phyloP scores from a whole-genome alignment of 2,113 vertebrate species.

The Corythaeola cristata region DNA sequence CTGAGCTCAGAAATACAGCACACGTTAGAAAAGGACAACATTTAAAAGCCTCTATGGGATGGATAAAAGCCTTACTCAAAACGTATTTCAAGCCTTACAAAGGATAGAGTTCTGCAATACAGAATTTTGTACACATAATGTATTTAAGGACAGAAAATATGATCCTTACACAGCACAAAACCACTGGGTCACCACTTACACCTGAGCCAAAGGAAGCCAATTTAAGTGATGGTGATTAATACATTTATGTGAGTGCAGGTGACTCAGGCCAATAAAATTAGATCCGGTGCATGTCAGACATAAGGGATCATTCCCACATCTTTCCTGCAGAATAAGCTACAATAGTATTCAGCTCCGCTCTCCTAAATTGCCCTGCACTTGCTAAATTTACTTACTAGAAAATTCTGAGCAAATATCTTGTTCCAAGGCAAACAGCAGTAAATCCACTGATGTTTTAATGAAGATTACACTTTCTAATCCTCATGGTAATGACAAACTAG shows the following conservation, averaged over 20 bases:
- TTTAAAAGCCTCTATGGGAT: background rate
- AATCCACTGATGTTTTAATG: constrained; percentile 38
- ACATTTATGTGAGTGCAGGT: background rate
- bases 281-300: background rate
- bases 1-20: background rate
- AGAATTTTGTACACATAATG: background rate
- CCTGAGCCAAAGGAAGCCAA: background rate
- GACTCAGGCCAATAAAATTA: background rate
- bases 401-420: background rate
- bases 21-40: background rate
- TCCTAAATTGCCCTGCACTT: background rate
- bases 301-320: background rate
- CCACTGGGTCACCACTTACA: background rate
- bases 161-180: background rate
- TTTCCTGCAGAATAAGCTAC: background rate
- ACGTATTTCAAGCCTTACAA: background rate
- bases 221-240: background rate
- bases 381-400: constrained; percentile 22
- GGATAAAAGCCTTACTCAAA: background rate
- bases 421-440: background rate
- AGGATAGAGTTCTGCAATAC: background rate
- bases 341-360: background rate
- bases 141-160: background rate
- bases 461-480: constrained; percentile 12
- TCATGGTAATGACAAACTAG: constrained; percentile 3